Percentiles rank a stretch among this genome's conserved stretches.
Evolutionary conservation across 2,888 invertebrate species (phyloP).

Genomic region (Eupithecia inturbata): DNA sequence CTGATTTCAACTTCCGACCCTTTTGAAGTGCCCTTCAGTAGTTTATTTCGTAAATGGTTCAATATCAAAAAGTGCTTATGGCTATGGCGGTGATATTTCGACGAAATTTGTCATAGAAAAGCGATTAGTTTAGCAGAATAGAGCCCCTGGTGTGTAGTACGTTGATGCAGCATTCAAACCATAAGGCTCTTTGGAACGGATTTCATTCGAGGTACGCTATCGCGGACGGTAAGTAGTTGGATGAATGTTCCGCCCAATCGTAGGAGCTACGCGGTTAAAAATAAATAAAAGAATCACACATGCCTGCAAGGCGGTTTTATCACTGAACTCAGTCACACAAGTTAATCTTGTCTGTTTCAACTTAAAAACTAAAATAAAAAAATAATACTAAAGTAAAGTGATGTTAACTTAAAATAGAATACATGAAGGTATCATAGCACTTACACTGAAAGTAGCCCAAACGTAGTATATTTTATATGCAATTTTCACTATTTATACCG

Average conservation of each 20-base stretch:
- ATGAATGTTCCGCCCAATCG: constrained; percentile 50
- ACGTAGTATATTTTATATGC: constrained; percentile 34
- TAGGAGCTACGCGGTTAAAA: constrained; percentile 25
- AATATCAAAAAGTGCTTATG: background rate
- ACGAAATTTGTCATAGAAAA: background rate
- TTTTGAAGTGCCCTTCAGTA: background rate
- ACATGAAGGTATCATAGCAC: constrained; percentile 53
- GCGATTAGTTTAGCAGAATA: background rate
- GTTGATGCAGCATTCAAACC: constrained; percentile 10
- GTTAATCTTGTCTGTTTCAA: constrained; percentile 24
- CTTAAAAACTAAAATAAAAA: constrained; percentile 25
- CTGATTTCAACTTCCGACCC: background rate
- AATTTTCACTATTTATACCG: constrained; percentile 43
- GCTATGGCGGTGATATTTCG: background rate
- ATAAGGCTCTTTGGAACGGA: constrained; percentile 78
- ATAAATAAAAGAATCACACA: constrained; percentile 31
- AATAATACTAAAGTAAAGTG: constrained; percentile 41
- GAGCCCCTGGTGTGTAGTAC: background rate
- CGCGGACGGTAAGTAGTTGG: constrained; percentile 42
- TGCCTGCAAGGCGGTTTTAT: constrained; percentile 27
- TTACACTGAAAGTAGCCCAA: constrained; percentile 53
- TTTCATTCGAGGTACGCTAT: constrained; percentile 66
- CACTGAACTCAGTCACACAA: constrained; percentile 25
- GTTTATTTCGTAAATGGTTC: background rate
- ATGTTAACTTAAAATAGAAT: constrained; percentile 42